Conservation (phyloP, 2,888 invertebrate species). For the Ctenicera cuprea region DNA sequence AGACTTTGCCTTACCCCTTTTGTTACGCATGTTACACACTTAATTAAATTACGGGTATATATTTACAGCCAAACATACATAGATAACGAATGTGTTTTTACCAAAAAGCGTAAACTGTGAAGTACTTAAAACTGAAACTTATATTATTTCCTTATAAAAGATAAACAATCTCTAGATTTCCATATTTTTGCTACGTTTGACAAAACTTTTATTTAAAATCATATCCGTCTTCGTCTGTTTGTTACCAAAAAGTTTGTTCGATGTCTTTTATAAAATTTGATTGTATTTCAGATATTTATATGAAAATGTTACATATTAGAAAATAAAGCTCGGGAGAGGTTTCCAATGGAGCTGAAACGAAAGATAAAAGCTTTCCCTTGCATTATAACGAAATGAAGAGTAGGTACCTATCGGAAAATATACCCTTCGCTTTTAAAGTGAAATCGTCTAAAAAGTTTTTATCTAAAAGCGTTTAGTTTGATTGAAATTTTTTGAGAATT, state of each 20-base stretch:
- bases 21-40: too few species aligned
- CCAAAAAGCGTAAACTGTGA: too few species aligned
- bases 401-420: slow-evolving; percentile 11
- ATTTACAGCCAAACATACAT: too few species aligned
- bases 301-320: slow-evolving; percentile 29
- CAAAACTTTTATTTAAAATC: slow-evolving; percentile 9
- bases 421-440: slow-evolving; percentile 6
- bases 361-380: slow-evolving; percentile 30
- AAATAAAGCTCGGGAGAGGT: slow-evolving; percentile 24
- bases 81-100: too few species aligned
- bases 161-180: too few species aligned
- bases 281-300: slow-evolving; percentile 25
- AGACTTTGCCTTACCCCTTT: too few species aligned
- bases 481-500: slow-evolving; percentile 5
- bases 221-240: neutral
- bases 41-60: too few species aligned
- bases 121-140: too few species aligned
- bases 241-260: slow-evolving; percentile 6
- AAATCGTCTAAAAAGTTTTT: slow-evolving; percentile 29
- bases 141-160: too few species aligned
- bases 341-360: slow-evolving; percentile 28
- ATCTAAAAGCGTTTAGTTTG: slow-evolving; percentile 20
- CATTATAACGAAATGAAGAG: slow-evolving; percentile 20
- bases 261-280: slow-evolving; percentile 20
- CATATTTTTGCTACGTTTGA: neutral